Evolutionary conservation across 2,888 invertebrate species (phyloP), one percentile per base, ranked within the genome.

Genomic region (Maniola hyperantus): DNA sequence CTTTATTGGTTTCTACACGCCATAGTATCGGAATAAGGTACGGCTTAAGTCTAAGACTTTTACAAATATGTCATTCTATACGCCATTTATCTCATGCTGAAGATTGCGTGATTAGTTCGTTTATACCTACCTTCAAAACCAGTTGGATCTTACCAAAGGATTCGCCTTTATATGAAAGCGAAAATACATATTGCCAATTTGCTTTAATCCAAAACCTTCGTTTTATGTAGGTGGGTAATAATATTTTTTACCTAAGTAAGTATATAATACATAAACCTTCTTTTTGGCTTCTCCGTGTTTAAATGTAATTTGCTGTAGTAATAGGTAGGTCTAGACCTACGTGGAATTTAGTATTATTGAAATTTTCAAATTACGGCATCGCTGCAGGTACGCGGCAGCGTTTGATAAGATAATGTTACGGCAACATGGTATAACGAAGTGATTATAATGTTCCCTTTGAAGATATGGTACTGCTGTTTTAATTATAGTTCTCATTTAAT

Each of bases 291-390:
- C 2, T 50, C 18, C 5, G 20, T 50, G n/a, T n/a, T n/a, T 0
- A 50, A 20, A 50, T 11, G n/a, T n/a, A n/a, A n/a, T 50, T 8
- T 20, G 20, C 50, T 20, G 50, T 15, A 10, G 36, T 0, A 8
- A 36, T 6, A 36, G 36, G 36, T 36, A 36, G 5, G n/a, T 44
- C 5, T 6, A 6, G 15, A 46, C 15, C 15, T 15, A 46, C 46
- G 50, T 11, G 50, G 20, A 50, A 50, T 50, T 50, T 20, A 50
- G 50, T 18, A n/a, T 50, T 50, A 50, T 50, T 50, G 50, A 20
- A 50, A 46, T 50, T 50, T 20, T 50, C 50, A 20, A 50, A 50
- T 50, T 50, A 50, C 20, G 20, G 10, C 20, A 50, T 2, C 26
- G 26, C n/a, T n/a, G n/a, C n/a, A 15, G 46, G 15, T 20, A 20